Conservation (phyloP, 2,797 vertebrate species). For the Chelon labrosus region DNA sequence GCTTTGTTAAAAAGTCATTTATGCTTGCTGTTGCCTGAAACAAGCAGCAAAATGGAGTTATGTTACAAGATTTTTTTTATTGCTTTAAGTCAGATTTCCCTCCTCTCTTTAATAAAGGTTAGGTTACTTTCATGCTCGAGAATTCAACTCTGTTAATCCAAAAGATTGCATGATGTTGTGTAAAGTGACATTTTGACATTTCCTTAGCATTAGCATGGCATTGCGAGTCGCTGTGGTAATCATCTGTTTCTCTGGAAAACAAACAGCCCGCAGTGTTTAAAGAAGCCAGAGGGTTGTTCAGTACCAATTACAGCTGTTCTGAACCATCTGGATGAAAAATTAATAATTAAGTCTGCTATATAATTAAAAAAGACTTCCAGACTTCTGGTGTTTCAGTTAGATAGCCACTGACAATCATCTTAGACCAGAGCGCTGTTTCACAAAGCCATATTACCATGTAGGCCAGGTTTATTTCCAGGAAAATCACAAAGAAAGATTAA, state of each 20-base stretch:
- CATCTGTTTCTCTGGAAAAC: not conserved
- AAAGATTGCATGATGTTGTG: not conserved
- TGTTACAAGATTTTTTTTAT: not conserved
- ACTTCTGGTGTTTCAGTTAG: no score
- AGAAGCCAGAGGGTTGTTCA: not conserved
- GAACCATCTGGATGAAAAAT: not conserved
- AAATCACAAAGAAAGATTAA: no score
- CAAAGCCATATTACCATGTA: no score
- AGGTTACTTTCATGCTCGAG: not conserved
- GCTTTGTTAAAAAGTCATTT: constrained; percentile 31
- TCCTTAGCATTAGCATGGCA: not conserved
- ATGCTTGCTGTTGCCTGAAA: constrained; percentile 24
- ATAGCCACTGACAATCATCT: no score
- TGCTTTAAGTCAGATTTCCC: not conserved
- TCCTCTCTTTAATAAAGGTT: not conserved
- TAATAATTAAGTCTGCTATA: no score
- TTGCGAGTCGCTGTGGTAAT: not conserved
- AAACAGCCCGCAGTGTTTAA: not conserved
- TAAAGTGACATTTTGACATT: not conserved
- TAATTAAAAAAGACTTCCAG: no score
- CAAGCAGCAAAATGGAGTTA: constrained; percentile 11
- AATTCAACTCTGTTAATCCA: constrained; percentile 9
- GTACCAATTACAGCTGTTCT: not conserved
- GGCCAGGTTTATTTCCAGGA: no score
- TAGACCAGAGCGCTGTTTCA: no score